These are phyloP conservation scores for Tinamus guttatus DNA, from an alignment of 2,113 vertebrate species.

Conservation along the genomic window DNA sequence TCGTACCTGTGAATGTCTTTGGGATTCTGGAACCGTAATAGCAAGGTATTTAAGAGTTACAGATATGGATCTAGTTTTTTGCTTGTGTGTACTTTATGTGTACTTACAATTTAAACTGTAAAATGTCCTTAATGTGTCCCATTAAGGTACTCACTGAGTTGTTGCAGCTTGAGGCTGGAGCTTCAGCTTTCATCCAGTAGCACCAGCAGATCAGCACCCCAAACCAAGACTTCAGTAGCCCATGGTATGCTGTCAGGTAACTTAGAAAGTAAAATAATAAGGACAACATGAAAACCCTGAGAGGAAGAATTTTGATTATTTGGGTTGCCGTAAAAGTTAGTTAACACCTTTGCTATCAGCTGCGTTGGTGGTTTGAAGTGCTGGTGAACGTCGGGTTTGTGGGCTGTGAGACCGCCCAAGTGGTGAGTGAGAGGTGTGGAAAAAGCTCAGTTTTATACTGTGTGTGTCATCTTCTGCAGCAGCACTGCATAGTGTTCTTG, in stretches of 20 bases:
- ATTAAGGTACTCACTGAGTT: not conserved
- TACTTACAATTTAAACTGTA: not conserved
- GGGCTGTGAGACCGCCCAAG: accelerated
- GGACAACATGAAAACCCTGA: not conserved
- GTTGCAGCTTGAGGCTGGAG: not conserved
- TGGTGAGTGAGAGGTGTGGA: not conserved
- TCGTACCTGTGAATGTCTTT: not conserved
- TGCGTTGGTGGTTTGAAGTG: not conserved
- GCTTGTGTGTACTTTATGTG: not conserved
- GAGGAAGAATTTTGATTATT: not conserved
- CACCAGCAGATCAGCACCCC: not conserved
- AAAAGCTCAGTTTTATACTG: not conserved
- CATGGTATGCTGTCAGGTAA: not conserved
- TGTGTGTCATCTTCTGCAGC: not conserved
- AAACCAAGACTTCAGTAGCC: not conserved
- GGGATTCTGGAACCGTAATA: not conserved
- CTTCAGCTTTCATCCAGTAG: not conserved
- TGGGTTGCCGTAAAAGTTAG: not conserved
- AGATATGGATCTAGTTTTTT: not conserved
- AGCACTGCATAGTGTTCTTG: accelerated
- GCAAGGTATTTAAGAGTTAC: not conserved
- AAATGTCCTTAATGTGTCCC: not conserved
- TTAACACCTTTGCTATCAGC: not conserved
- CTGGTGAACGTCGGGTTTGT: not conserved
- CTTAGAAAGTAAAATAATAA: not conserved